A percentile compares a stretch with the other conserved stretches of the same genome.
phyloP scores from a whole-genome alignment of 2,888 invertebrate species.

The Melanostoma scalare region DNA sequence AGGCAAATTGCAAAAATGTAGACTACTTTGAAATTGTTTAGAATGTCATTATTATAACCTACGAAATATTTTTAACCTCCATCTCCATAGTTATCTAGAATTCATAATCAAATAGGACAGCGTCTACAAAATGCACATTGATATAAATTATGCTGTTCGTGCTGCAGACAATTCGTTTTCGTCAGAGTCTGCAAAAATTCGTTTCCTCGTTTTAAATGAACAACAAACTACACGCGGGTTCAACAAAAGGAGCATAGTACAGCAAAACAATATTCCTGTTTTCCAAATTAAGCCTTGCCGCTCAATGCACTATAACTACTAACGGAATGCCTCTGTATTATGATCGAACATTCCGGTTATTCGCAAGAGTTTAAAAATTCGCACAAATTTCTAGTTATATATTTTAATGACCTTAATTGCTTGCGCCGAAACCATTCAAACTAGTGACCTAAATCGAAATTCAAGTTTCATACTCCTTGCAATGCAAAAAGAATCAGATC shows the following conservation, averaged over 20 bases:
- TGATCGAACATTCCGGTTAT: constrained; percentile 57
- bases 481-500: constrained; percentile 35
- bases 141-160: too few relatives aligned
- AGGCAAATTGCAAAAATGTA: too few relatives aligned
- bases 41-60: too few relatives aligned
- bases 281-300: constrained; percentile 25
- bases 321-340: constrained; percentile 20
- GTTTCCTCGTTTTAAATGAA: not conserved
- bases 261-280: constrained; percentile 59
- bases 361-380: constrained; percentile 25
- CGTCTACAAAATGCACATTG: too few relatives aligned
- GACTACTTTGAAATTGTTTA: too few relatives aligned
- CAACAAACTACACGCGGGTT: not conserved
- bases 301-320: constrained; percentile 23
- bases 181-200: not conserved
- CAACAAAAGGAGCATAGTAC: constrained; percentile 40
- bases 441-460: constrained; percentile 56
- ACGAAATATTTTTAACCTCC: too few relatives aligned
- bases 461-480: constrained; percentile 40
- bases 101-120: too few relatives aligned
- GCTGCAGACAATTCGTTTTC: not conserved
- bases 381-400: constrained; percentile 50
- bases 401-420: constrained; percentile 54
- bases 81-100: too few relatives aligned
- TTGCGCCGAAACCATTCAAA: constrained; percentile 28